Evolutionary conservation across 2,113 vertebrate genomes (phyloP), one percentile per base, ranked within the genome.

Genomic region (Malurus elegans): DNA sequence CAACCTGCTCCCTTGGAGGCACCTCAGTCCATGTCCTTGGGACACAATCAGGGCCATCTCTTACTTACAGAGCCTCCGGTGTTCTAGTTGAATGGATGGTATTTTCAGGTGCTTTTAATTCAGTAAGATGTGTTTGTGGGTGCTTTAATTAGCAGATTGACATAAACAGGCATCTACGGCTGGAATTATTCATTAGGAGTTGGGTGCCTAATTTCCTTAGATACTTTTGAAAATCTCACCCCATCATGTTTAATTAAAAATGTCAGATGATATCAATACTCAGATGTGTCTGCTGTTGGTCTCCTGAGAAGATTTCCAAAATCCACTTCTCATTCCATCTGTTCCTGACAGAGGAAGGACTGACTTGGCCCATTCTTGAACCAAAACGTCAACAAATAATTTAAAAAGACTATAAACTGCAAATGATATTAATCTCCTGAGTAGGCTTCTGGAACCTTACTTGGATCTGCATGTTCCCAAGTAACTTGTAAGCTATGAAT

Each of bases 181-280:
- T 96, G 88, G 94, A 95, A 96, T 96, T 96, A 96, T 96, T 96
- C 96, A 96, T 94, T 93, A 96, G 92, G 86, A 96, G 92, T 94
- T 96, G 94, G 95, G 95, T 94, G 93, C 94, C 93, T 95, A 93
- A 95, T 96, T 96, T 95, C 96, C 95, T 97, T 69, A 86, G 95
- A 94, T 96, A 96, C 82, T 91, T 93, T 58, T 86, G 93, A 94
- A 96, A 96, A 96, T 91, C 88, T 93, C 85, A 93, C 82, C 85
- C 91, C 91, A 96, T 96, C 94, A 90, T 96, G 89, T 93, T 94
- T 94, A 96, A 97, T 96, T 97, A 93, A 96, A 97, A 97, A 90
- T 84, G 88, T 95, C 96, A 95, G 90, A 87, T 91, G 85, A 92
- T 91, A 95, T 91, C 88, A 93, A 96, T 94, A 95, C 94, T 94